phyloP scores from a whole-genome alignment of 2,888 invertebrate species.

The Diplolepis rosae region DNA sequence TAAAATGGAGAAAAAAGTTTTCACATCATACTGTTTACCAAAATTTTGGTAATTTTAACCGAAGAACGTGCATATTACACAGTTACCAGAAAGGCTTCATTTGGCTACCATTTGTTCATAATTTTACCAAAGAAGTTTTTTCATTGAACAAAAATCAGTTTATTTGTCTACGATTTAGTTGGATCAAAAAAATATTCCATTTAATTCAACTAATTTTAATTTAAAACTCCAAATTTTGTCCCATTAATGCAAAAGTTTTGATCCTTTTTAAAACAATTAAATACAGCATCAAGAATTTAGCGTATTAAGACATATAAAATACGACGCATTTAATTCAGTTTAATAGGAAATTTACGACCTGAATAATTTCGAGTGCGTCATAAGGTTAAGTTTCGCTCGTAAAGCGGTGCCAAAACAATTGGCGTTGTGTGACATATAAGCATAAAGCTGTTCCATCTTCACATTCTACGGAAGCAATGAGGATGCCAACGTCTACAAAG shows the following conservation, averaged over 20 bases:
- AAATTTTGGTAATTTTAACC: neutral
- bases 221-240: too few relatives aligned
- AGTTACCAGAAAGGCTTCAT: neutral
- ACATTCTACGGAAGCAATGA: neutral
- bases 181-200: too few relatives aligned
- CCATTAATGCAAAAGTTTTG: too few relatives aligned
- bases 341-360: conserved; percentile 2
- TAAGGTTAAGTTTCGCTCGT: conserved; percentile 19
- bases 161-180: too few relatives aligned
- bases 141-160: too few relatives aligned
- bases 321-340: neutral
- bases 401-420: conserved; percentile 18
- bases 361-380: conserved; percentile 7
- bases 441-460: conserved; percentile 14
- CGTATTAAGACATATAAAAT: neutral
- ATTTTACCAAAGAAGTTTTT: too few relatives aligned
- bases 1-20: too few relatives aligned
- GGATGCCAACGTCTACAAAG: conserved; percentile 21
- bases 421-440: conserved; percentile 29
- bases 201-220: too few relatives aligned
- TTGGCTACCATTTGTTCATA: neutral
- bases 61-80: neutral
- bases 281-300: neutral
- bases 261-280: neutral
- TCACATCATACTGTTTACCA: neutral